Evolutionary conservation across 1,140 invertebrate genomes (phyloP).

Genomic region (Cotesia vestalis): DNA sequence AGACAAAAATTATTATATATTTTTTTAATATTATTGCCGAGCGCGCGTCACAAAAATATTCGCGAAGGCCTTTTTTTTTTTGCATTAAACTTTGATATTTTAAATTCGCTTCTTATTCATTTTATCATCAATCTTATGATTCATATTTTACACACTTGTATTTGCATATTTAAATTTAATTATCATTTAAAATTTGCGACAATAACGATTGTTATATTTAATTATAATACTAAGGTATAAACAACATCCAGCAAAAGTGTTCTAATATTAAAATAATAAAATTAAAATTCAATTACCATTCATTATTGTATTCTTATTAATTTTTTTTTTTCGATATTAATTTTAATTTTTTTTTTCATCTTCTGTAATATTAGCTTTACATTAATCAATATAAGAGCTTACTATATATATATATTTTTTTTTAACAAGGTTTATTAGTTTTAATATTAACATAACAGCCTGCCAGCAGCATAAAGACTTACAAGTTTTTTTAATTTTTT

Average conservation of each 20-base stretch:
- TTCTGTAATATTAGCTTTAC: not conserved
- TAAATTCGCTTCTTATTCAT: constrained; percentile 9
- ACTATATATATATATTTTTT: constrained; percentile 47
- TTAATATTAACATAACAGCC: constrained; percentile 63
- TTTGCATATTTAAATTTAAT: not conserved
- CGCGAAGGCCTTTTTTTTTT: constrained; percentile 19
- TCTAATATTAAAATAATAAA: constrained; percentile 3
- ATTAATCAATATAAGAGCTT: constrained; percentile 36
- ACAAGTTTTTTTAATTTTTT: constrained; percentile 17
- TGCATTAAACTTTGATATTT: constrained; percentile 16
- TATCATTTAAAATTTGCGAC: too few species aligned
- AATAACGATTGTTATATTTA: not conserved
- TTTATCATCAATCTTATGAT: too few species aligned
- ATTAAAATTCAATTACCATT: constrained; percentile 2
- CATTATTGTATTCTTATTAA: constrained; percentile 6
- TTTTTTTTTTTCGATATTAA: constrained; percentile 2
- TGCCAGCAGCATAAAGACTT: constrained; percentile 61
- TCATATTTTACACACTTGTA: constrained; percentile 6
- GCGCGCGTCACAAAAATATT: constrained; percentile 20
- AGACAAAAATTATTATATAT: constrained; percentile 8
- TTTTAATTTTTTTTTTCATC: not conserved
- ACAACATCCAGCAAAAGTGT: not conserved
- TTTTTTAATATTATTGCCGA: constrained; percentile 4
- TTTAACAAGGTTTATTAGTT: constrained; percentile 57
- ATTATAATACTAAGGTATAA: constrained; percentile 8